These are phyloP conservation scores for Lymantria monacha DNA, from an alignment of 2,888 invertebrate species.

Conservation along the genomic window DNA sequence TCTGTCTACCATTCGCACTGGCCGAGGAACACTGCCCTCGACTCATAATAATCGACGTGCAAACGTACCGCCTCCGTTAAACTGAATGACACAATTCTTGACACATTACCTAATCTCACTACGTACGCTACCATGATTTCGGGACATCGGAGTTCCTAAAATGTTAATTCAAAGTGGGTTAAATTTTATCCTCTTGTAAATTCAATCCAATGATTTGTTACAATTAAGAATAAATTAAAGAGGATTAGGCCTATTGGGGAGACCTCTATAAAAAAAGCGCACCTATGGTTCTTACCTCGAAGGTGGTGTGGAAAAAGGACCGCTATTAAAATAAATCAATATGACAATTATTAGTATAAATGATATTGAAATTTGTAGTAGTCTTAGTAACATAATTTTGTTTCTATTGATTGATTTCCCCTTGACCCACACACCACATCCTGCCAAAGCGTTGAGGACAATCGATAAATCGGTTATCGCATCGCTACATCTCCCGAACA, in stretches of 20 bases:
- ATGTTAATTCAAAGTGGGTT: constrained; percentile 25
- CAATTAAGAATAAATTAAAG: constrained; percentile 27
- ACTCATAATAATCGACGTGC: constrained; percentile 61
- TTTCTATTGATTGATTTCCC: constrained; percentile 27
- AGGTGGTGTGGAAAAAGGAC: constrained; percentile 79
- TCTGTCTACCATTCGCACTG: constrained; percentile 54
- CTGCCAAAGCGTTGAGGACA: constrained; percentile 38
- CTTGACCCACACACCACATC: constrained; percentile 38
- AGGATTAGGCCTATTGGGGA: constrained; percentile 80
- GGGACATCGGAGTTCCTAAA: constrained; percentile 36
- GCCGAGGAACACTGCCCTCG: constrained; percentile 62
- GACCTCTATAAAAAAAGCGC: constrained; percentile 80
- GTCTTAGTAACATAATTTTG: constrained; percentile 26
- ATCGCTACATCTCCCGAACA: constrained; percentile 33
- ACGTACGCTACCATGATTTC: constrained; percentile 59
- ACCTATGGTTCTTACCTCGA: constrained; percentile 72
- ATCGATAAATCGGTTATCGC: constrained; percentile 41
- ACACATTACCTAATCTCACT: constrained; percentile 68
- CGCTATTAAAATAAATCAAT: constrained; percentile 5
- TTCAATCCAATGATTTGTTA: neutral
- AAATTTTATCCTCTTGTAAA: constrained; percentile 16
- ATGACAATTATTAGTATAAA: neutral
- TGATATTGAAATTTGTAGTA: neutral
- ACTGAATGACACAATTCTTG: constrained; percentile 77
- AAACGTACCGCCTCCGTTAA: constrained; percentile 70